Evolutionary conservation across 2,888 invertebrate genomes (phyloP).

Genomic region (Pomacea canaliculata): DNA sequence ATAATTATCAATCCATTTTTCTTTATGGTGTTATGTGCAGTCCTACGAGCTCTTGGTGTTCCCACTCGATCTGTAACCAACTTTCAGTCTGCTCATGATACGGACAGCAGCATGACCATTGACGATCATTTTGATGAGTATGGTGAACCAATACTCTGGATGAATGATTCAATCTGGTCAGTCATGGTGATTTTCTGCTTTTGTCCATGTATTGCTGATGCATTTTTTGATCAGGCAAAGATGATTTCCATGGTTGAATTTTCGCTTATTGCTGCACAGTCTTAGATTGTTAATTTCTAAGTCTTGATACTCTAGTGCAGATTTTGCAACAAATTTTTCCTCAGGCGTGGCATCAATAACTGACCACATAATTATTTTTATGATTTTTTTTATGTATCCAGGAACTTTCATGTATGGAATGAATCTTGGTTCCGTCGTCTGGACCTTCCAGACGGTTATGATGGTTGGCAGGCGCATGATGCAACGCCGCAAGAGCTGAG

Average conservation of each 20-base stretch:
- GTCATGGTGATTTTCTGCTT: not conserved
- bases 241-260: not conserved
- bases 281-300: no score
- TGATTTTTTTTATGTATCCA: constrained; percentile 23
- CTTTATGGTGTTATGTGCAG: constrained; percentile 30
- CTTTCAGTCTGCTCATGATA: constrained; percentile 65
- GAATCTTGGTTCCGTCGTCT: constrained; percentile 61
- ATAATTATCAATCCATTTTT: no score
- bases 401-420: constrained; percentile 69
- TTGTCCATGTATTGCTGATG: no score
- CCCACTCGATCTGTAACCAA: constrained; percentile 64
- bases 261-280: not conserved
- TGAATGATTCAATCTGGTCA: constrained; percentile 81
- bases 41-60: constrained; percentile 58
- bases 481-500: constrained; percentile 65
- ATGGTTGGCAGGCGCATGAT: constrained; percentile 67
- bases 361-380: no score
- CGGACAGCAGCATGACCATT: constrained; percentile 62
- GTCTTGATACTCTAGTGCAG: no score
- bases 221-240: no score
- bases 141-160: constrained; percentile 77
- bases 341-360: no score
- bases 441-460: constrained; percentile 63
- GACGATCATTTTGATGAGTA: constrained; percentile 68
- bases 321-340: no score